phyloP scores from a whole-genome alignment of 1,140 invertebrate genomes.

The Octopus bimaculoides region DNA sequence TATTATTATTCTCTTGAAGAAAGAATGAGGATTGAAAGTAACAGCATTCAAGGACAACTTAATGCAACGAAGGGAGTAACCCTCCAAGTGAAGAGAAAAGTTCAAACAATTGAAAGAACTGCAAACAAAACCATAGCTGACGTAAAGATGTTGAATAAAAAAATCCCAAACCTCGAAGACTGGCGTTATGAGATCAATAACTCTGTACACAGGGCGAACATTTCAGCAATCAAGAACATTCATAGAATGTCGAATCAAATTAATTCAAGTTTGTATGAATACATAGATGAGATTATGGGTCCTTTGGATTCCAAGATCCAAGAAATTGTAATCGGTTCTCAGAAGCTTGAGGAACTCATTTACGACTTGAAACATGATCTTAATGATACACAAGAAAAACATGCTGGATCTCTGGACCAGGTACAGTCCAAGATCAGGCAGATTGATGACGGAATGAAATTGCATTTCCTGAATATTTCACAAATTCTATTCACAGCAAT shows the following conservation, averaged over 20 bases:
- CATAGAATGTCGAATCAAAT: not conserved
- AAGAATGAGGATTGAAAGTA: not conserved
- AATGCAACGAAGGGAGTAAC: not conserved
- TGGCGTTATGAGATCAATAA: not conserved
- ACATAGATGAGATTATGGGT: not conserved
- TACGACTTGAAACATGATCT: not conserved
- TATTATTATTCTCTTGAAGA: too few relatives aligned
- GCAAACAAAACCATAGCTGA: not conserved
- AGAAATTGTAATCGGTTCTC: not conserved
- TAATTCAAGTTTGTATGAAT: not conserved
- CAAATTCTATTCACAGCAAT: not conserved
- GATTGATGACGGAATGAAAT: not conserved
- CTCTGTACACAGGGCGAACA: not conserved
- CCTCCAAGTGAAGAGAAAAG: not conserved
- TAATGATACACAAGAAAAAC: not conserved
- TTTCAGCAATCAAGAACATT: not conserved
- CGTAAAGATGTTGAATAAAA: not conserved
- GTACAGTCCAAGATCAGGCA: not conserved
- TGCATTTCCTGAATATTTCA: not conserved
- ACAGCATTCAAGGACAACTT: not conserved
- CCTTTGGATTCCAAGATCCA: not conserved
- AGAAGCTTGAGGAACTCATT: slow-evolving; percentile 3
- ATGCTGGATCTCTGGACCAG: not conserved
- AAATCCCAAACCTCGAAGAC: not conserved
- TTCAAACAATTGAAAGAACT: not conserved